These are phyloP conservation scores for Pangasius macronema DNA, from an alignment of 2,797 vertebrate species.

Conservation along the genomic window DNA sequence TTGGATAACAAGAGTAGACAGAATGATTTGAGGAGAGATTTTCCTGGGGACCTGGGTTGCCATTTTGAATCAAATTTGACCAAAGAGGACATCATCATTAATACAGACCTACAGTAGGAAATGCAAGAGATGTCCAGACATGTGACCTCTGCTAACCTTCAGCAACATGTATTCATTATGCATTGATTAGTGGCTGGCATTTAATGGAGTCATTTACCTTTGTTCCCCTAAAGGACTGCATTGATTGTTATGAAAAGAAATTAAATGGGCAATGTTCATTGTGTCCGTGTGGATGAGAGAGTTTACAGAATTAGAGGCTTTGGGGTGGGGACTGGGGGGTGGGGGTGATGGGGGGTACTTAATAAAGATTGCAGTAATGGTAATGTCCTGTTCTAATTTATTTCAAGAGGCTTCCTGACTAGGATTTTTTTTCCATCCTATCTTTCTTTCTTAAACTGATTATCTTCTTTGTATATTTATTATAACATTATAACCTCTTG, in stretches of 20 bases:
- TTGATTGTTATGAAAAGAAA: slow-evolving; percentile 81
- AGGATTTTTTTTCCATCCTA: not conserved
- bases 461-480: not conserved
- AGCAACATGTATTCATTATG: slow-evolving; percentile 68
- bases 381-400: not conserved
- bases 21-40: slow-evolving; percentile 30
- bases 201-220: slow-evolving; percentile 77
- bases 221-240: slow-evolving; percentile 71
- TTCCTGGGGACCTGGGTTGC: slow-evolving; percentile 11
- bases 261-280: slow-evolving; percentile 71
- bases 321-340: slow-evolving; percentile 31
- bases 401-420: not conserved
- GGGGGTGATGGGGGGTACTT: not conserved
- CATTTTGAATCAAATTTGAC: slow-evolving; percentile 45
- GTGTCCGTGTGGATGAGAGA: slow-evolving; percentile 57
- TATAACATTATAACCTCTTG: slow-evolving; percentile 10
- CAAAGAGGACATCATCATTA: slow-evolving; percentile 30
- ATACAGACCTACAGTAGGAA: slow-evolving; percentile 45
- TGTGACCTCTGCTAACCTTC: slow-evolving; percentile 68
- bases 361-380: slow-evolving; percentile 46
- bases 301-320: slow-evolving; percentile 63
- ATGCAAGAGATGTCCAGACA: slow-evolving; percentile 56
- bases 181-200: slow-evolving; percentile 71
- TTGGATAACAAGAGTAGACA: slow-evolving; percentile 19
- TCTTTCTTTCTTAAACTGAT: slow-evolving; percentile 3